Evolutionary conservation across 2,113 vertebrate species (phyloP).

Genomic region (Regulus satrapa): DNA sequence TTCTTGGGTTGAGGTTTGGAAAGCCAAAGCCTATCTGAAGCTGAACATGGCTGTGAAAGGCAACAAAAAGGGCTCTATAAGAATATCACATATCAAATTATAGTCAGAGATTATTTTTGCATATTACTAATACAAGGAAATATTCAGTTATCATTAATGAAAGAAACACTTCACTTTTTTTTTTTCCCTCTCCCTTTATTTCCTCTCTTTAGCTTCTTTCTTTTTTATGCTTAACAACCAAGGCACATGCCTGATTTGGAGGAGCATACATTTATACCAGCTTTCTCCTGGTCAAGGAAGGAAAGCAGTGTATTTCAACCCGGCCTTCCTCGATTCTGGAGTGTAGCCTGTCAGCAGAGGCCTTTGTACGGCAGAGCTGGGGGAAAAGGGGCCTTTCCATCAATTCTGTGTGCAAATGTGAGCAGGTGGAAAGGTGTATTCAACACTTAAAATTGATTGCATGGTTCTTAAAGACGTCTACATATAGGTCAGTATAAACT

Average conservation of each 20-base stretch:
- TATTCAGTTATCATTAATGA: not conserved
- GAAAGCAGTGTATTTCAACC: not conserved
- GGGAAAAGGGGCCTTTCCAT: not conserved
- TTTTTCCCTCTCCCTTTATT: not conserved
- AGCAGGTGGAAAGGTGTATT: not conserved
- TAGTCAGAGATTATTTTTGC: not conserved
- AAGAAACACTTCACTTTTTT: not conserved
- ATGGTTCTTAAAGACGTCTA: not conserved
- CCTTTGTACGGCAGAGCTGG: rapidly evolving
- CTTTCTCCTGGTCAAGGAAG: not conserved
- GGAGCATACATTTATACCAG: not conserved
- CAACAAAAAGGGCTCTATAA: not conserved
- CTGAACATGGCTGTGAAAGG: not conserved
- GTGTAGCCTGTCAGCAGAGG: not conserved
- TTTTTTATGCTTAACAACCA: not conserved
- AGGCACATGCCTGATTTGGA: not conserved
- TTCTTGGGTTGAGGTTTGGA: not conserved
- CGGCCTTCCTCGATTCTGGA: not conserved
- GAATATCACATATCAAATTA: not conserved
- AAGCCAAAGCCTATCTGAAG: not conserved
- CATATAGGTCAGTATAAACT: not conserved
- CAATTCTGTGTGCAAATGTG: not conserved
- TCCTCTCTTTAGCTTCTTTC: not conserved
- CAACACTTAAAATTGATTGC: not conserved
- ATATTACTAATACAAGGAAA: not conserved